phyloP scores from a whole-genome alignment of 2,113 vertebrate species.

The Psilopsiagon aurifrons region DNA sequence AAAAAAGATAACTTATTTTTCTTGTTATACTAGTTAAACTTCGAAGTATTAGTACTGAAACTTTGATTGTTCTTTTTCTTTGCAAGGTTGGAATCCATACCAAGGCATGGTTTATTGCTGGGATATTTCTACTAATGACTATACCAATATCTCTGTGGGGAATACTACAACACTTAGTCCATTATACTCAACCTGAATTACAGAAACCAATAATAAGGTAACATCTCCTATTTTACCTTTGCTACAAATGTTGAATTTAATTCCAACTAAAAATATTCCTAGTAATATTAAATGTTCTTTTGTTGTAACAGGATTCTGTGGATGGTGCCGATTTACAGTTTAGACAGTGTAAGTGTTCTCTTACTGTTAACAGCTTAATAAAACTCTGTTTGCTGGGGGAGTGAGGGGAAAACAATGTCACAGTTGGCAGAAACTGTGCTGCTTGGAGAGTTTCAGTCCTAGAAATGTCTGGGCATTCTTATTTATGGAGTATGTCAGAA shows the following conservation, averaged over 20 bases:
- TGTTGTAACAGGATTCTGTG: conserved; percentile 88
- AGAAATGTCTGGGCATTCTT: not conserved
- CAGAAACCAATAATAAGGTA: conserved; percentile 99
- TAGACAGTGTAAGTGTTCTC: conserved; percentile 93
- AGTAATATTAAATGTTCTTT: conserved; percentile 47
- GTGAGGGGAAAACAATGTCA: not conserved
- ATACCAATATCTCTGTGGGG: conserved; percentile 96
- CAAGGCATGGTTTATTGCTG: conserved; percentile 97
- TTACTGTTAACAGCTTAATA: conserved; percentile 16
- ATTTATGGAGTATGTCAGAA: not conserved
- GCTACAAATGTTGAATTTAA: not conserved
- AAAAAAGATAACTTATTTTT: not conserved
- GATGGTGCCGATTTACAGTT: conserved; percentile 99
- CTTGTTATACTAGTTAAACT: not conserved
- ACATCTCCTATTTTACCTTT: not conserved
- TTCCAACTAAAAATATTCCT: not conserved
- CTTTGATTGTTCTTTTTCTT: not conserved
- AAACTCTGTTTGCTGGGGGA: not conserved
- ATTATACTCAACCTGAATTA: conserved; percentile 96
- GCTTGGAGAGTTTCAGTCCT: not conserved
- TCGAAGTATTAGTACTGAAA: not conserved
- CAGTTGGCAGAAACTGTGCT: not conserved
- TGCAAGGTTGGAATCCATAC: conserved; percentile 90
- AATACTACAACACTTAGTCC: conserved; percentile 95
- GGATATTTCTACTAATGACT: conserved; percentile 96